A percentile compares a stretch with the other conserved stretches of the same genome.
Conservation (phyloP, 2,113 vertebrate genomes). For the Eclectus roratus region DNA sequence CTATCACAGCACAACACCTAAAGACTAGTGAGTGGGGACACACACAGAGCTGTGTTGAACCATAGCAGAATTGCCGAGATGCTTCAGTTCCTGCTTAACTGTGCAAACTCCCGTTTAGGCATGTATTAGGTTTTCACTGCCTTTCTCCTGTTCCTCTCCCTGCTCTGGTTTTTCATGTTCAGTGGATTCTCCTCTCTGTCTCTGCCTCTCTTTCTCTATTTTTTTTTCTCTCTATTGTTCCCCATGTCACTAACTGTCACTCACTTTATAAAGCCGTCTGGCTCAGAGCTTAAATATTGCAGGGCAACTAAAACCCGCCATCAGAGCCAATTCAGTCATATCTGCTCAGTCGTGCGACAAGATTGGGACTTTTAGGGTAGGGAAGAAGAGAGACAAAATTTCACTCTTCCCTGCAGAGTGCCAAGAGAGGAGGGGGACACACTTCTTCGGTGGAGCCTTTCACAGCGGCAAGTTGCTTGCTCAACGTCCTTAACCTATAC, state of each 20-base stretch:
- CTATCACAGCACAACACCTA: background rate
- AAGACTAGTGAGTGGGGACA: background rate
- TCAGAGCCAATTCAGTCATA: constrained; percentile 95
- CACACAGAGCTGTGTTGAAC: background rate
- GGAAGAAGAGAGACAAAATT: constrained; percentile 86
- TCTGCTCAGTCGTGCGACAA: constrained; percentile 96
- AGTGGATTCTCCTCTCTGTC: constrained; percentile 60
- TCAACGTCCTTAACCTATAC: constrained; percentile 63
- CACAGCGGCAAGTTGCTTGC: constrained; percentile 88
- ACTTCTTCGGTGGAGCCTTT: constrained; percentile 80
- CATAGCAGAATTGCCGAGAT: constrained; percentile 6
- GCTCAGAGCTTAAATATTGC: constrained; percentile 97
- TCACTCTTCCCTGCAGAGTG: constrained; percentile 84
- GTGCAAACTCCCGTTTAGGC: constrained; percentile 33
- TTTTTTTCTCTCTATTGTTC: constrained; percentile 87
- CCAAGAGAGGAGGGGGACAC: constrained; percentile 81
- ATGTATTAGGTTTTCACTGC: constrained; percentile 44
- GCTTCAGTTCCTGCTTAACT: constrained; percentile 10
- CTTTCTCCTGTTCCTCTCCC: constrained; percentile 33
- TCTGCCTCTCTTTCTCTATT: constrained; percentile 66
- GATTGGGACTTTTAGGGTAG: constrained; percentile 89
- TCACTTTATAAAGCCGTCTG: constrained; percentile 95
- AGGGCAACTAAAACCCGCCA: constrained; percentile 94
- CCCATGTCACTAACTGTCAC: constrained; percentile 85
- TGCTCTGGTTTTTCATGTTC: constrained; percentile 54